These are phyloP conservation scores for Cataglyphis albicans DNA, from an alignment of 2,888 invertebrate genomes.

Conservation along the genomic window DNA sequence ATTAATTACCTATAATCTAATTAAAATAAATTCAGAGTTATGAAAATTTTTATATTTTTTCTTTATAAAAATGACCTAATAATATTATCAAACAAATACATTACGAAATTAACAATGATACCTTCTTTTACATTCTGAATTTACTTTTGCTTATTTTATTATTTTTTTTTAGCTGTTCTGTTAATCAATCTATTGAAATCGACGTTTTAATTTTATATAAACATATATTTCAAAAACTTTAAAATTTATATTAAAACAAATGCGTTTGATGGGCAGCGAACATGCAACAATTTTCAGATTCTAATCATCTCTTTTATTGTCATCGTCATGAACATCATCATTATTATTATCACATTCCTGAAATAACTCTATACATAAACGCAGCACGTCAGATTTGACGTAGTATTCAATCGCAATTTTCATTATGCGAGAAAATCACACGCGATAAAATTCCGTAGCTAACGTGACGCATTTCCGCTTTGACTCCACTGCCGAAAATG, in stretches of 20 bases:
- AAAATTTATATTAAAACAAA: not conserved
- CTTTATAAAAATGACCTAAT: not conserved
- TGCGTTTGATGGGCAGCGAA: not conserved
- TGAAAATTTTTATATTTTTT: conserved; percentile 22
- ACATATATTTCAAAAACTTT: not conserved
- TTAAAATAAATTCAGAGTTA: conserved; percentile 27
- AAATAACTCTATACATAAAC: conserved; percentile 21
- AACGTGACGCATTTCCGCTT: conserved; percentile 62
- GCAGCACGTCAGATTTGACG: not conserved
- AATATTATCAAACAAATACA: conserved; percentile 5
- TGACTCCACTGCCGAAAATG: conserved; percentile 64
- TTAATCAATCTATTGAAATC: not conserved
- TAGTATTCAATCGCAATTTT: conserved; percentile 48
- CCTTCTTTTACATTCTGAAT: not conserved
- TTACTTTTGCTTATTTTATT: not conserved
- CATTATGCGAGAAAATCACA: conserved; percentile 46
- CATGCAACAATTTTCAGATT: conserved; percentile 1
- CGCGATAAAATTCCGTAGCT: conserved; percentile 62
- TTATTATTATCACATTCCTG: conserved; percentile 17
- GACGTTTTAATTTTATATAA: not conserved
- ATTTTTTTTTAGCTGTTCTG: not conserved
- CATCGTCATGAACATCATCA: conserved; percentile 34
- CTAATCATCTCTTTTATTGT: conserved; percentile 10
- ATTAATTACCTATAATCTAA: conserved; percentile 19
- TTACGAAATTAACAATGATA: conserved; percentile 5